A percentile compares a stretch with the other conserved stretches of the same genome.
These are phyloP conservation scores for Valencia hispanica DNA, from an alignment of 2,797 vertebrate genomes.

Conservation along the genomic window DNA sequence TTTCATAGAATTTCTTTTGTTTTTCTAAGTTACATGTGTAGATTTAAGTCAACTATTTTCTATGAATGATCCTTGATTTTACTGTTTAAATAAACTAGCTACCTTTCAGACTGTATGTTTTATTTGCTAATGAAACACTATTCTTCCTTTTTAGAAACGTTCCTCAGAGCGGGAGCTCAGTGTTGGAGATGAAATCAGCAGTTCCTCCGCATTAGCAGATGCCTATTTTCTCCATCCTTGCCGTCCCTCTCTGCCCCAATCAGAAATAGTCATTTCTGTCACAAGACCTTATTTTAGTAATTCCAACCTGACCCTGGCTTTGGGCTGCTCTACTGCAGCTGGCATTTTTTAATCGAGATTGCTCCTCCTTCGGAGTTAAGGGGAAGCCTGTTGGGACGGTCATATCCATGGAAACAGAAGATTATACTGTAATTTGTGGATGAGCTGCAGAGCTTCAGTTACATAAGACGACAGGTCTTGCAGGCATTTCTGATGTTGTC, in stretches of 20 bases:
- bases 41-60: too few species aligned
- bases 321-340: conserved; percentile 31
- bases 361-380: conserved; percentile 57
- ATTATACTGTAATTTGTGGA: conserved; percentile 67
- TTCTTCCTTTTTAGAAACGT: neutral
- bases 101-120: conserved; percentile 6
- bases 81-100: neutral
- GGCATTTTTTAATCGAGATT: conserved; percentile 63
- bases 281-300: conserved; percentile 10
- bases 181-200: conserved; percentile 8
- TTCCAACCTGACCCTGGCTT: conserved; percentile 40
- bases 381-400: conserved; percentile 62
- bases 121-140: neutral
- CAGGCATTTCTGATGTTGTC: conserved; percentile 63
- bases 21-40: too few species aligned
- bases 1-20: too few species aligned
- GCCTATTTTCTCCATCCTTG: conserved; percentile 4
- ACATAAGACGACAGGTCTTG: conserved; percentile 67
- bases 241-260: conserved; percentile 3
- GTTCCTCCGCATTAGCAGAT: conserved; percentile 15
- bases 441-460: conserved; percentile 62
- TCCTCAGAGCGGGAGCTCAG: neutral
- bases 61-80: neutral
- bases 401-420: conserved; percentile 77
- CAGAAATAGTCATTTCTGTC: neutral